Percentiles rank a stretch among this genome's conserved stretches.
Evolutionary conservation across 2,888 invertebrate genomes (phyloP).

Genomic region (Patella depressa): DNA sequence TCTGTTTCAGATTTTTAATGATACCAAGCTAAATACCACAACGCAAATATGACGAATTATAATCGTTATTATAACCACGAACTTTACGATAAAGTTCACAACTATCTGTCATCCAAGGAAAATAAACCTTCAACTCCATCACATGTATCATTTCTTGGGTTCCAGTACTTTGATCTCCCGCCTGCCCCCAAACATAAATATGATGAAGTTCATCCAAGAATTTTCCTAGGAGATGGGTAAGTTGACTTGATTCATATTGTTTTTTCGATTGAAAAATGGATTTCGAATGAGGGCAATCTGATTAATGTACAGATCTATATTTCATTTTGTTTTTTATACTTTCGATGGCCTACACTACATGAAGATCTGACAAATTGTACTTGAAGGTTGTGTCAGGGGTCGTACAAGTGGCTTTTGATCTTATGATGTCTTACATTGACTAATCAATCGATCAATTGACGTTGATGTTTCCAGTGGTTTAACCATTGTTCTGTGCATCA

Average conservation of each 20-base stretch:
- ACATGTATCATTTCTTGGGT: background rate
- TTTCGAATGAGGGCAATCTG: background rate
- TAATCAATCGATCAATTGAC: too few species aligned
- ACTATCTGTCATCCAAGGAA: background rate
- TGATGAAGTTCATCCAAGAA: slow-evolving; percentile 59
- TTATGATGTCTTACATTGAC: too few species aligned
- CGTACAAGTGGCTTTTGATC: too few species aligned
- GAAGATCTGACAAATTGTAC: too few species aligned
- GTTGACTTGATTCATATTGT: slow-evolving; percentile 18
- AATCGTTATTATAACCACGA: slow-evolving; percentile 1
- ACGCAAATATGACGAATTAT: background rate
- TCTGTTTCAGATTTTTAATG: too few species aligned
- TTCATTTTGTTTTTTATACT: too few species aligned
- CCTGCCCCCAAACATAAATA: slow-evolving; percentile 46
- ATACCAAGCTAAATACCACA: too few species aligned
- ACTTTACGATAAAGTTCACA: background rate
- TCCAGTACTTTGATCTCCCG: slow-evolving; percentile 30
- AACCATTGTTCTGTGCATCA: background rate
- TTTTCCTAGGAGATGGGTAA: slow-evolving; percentile 59
- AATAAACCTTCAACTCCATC: background rate
- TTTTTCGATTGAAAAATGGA: background rate
- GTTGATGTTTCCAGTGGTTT: too few species aligned
- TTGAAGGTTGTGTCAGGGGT: too few species aligned
- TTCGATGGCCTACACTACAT: too few species aligned
- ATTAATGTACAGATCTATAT: background rate